Evolutionary conservation across 2,797 vertebrate genomes (phyloP).

Genomic region (Cephalopachus bancanus): DNA sequence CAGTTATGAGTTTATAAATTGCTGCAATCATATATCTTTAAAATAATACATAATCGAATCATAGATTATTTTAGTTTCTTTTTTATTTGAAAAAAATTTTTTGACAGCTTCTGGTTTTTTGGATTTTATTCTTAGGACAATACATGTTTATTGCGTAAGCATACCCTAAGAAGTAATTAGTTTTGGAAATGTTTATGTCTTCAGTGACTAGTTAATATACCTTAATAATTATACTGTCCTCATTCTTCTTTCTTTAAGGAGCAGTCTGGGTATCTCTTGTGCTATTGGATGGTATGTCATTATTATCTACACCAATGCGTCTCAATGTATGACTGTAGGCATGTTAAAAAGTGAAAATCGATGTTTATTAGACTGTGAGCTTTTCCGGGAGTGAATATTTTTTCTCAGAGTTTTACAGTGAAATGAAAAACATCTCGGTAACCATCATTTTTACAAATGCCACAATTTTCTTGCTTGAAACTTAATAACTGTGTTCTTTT

Average conservation of each 20-base stretch:
- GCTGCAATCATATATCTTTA: neutral
- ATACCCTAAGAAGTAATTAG: neutral
- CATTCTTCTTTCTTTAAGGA: neutral
- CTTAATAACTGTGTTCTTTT: neutral
- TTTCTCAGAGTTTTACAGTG: neutral
- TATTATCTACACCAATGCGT: neutral
- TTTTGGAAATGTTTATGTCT: neutral
- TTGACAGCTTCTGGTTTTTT: neutral
- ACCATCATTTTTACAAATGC: neutral
- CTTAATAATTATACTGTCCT: neutral
- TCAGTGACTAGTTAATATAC: neutral
- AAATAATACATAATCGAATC: neutral
- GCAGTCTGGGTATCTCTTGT: neutral
- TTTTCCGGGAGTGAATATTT: neutral
- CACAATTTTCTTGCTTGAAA: neutral
- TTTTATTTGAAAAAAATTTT: neutral
- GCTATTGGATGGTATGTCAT: neutral
- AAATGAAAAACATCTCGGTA: neutral
- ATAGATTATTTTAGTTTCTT: neutral
- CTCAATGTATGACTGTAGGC: neutral
- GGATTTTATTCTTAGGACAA: neutral
- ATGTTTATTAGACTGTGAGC: neutral
- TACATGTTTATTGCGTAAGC: neutral
- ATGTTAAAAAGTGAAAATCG: neutral
- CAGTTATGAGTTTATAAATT: neutral